Evolutionary conservation across 2,888 invertebrate species (phyloP).

Genomic region (Girardia tigrina): DNA sequence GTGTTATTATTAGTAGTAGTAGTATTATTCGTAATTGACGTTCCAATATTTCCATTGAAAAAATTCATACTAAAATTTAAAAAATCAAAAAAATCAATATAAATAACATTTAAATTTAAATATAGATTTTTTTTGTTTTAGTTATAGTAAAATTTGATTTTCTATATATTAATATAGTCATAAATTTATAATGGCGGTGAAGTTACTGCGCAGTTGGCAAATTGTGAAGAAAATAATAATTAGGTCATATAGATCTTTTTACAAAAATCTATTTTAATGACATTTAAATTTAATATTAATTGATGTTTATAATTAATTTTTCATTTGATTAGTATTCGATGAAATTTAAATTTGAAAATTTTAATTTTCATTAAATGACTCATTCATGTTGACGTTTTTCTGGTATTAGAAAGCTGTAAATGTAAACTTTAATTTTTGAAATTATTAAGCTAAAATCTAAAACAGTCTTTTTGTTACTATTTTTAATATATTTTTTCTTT

Average conservation of each 20-base stretch:
- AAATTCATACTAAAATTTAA: neutral
- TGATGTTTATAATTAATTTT: no score
- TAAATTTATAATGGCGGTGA: slow-evolving; percentile 21
- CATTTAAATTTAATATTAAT: no score
- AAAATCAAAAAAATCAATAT: neutral
- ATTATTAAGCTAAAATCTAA: neutral
- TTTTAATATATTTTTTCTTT: neutral
- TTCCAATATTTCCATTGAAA: slow-evolving; percentile 17
- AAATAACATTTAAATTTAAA: neutral
- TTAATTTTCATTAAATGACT: neutral
- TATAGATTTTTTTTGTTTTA: no score
- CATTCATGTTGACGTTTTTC: neutral
- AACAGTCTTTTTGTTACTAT: neutral
- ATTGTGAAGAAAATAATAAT: slow-evolving; percentile 13
- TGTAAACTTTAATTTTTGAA: slow-evolving; percentile 1
- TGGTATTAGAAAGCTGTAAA: neutral
- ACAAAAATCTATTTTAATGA: no score
- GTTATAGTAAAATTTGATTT: no score
- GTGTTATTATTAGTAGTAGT: no score
- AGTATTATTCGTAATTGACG: slow-evolving; percentile 3
- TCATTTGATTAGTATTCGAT: no score
- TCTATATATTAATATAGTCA: neutral
- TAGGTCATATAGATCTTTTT: neutral
- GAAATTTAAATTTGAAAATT: no score
- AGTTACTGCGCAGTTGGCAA: slow-evolving; percentile 19